A percentile compares a stretch with the other conserved stretches of the same genome.
Conservation (phyloP, 2,888 invertebrate species). For the Andrena chrysosceles region DNA sequence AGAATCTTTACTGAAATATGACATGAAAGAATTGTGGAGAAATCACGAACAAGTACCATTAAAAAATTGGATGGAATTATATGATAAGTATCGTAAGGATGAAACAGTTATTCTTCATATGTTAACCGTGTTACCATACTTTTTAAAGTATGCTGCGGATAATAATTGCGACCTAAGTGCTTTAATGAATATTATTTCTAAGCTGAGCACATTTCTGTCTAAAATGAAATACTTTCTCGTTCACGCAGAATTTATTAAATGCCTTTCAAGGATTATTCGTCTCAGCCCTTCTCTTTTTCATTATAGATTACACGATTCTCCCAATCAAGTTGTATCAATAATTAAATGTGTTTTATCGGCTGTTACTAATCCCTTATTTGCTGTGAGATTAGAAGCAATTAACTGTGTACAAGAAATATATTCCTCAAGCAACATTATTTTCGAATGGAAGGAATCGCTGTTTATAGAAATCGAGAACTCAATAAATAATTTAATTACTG, state of each 20-base stretch:
- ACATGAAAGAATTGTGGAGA: slow-evolving; percentile 44
- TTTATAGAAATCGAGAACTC: slow-evolving; percentile 80
- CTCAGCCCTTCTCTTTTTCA: slow-evolving; percentile 73
- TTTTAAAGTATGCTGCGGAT: slow-evolving; percentile 61
- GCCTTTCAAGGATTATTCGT: slow-evolving; percentile 82
- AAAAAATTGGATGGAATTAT: slow-evolving; percentile 78
- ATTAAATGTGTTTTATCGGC: slow-evolving; percentile 41
- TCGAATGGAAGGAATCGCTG: slow-evolving; percentile 76
- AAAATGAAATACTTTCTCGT: slow-evolving; percentile 78
- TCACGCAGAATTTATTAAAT: slow-evolving; percentile 82
- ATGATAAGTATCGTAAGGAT: slow-evolving; percentile 77
- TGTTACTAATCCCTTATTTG: slow-evolving; percentile 29
- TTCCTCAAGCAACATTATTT: slow-evolving; percentile 65
- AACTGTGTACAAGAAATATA: slow-evolving; percentile 82
- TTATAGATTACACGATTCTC: background rate
- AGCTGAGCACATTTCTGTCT: slow-evolving; percentile 9
- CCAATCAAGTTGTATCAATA: slow-evolving; percentile 7
- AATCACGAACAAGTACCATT: slow-evolving; percentile 71
- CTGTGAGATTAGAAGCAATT: slow-evolving; percentile 83
- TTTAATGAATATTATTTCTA: slow-evolving; percentile 35
- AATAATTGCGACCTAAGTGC: slow-evolving; percentile 23
- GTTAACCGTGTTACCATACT: slow-evolving; percentile 79
- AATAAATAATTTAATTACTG: slow-evolving; percentile 80
- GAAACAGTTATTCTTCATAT: slow-evolving; percentile 79
- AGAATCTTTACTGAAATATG: slow-evolving; percentile 74